Evolutionary conservation across 1,140 invertebrate genomes (phyloP).

Genomic region (Scaptomyza hsui): DNA sequence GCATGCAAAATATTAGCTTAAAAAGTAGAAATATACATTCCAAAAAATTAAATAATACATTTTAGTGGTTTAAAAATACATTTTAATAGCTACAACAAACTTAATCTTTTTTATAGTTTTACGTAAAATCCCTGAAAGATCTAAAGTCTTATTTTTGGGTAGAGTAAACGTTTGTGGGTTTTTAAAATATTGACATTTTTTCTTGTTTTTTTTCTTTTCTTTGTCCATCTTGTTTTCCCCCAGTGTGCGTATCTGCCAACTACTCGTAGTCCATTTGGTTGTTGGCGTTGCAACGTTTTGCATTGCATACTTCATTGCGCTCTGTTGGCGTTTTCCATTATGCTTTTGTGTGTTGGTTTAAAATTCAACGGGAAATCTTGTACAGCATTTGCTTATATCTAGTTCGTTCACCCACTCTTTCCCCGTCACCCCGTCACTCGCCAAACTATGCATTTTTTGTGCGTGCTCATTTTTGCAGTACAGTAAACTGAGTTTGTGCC

Average conservation of each 20-base stretch:
- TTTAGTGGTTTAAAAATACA: no score
- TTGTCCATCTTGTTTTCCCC: no score
- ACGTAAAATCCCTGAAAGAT: no score
- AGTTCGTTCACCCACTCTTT: not conserved
- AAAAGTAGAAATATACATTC: no score
- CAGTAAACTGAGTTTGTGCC: constrained; percentile 65
- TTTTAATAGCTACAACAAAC: no score
- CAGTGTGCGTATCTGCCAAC: constrained; percentile 29
- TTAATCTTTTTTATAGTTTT: no score
- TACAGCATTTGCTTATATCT: constrained; percentile 52
- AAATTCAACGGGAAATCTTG: constrained; percentile 73
- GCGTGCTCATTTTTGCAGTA: constrained; percentile 72
- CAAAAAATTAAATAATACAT: no score
- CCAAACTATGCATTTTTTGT: constrained; percentile 46
- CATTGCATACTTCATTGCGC: constrained; percentile 75
- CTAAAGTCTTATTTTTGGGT: no score
- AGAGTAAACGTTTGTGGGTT: no score
- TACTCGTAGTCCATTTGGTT: constrained; percentile 64
- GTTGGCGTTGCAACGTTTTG: constrained; percentile 23
- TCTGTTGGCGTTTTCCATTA: constrained; percentile 74
- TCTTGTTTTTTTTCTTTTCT: no score
- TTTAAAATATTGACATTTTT: no score
- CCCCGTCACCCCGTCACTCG: not conserved
- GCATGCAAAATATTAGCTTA: no score
- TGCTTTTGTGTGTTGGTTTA: constrained; percentile 71